A percentile compares a stretch with the other conserved stretches of the same genome.
Conservation (phyloP, 2,113 vertebrate genomes). For the Siniperca chuatsi region DNA sequence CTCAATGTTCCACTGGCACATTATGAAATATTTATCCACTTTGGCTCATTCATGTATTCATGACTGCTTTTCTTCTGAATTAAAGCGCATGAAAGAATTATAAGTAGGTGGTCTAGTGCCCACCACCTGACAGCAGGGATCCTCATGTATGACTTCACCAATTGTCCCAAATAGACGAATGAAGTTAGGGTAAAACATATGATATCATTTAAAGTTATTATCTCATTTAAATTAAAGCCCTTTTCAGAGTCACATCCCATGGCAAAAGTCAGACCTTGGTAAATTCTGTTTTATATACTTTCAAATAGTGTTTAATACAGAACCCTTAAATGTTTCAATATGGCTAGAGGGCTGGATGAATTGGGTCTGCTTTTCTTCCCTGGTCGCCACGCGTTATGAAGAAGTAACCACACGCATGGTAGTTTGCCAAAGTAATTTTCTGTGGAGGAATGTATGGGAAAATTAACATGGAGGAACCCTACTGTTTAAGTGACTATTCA, state of each 20-base stretch:
- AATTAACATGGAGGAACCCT: slow-evolving; percentile 30
- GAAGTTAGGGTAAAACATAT: slow-evolving; percentile 36
- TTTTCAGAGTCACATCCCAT: slow-evolving; percentile 47
- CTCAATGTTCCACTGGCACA: slow-evolving; percentile 28
- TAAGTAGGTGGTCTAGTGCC: slow-evolving; percentile 39
- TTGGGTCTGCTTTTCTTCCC: slow-evolving; percentile 53
- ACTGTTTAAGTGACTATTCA: slow-evolving; percentile 38
- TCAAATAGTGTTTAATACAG: slow-evolving; percentile 55
- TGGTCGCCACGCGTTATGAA: slow-evolving; percentile 57
- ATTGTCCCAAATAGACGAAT: slow-evolving; percentile 39
- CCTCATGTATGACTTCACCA: slow-evolving; percentile 44
- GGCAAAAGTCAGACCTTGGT: slow-evolving; percentile 36
- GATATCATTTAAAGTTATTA: slow-evolving; percentile 59
- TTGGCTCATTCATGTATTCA: slow-evolving; percentile 72
- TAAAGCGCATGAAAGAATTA: slow-evolving; percentile 67
- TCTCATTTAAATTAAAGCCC: slow-evolving; percentile 46
- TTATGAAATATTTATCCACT: slow-evolving; percentile 73
- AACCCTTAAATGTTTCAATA: slow-evolving; percentile 67
- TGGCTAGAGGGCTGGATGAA: slow-evolving; percentile 34
- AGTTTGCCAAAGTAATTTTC: slow-evolving; percentile 58
- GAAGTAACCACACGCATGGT: slow-evolving; percentile 52
- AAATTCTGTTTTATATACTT: slow-evolving; percentile 62
- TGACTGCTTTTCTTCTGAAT: slow-evolving; percentile 70
- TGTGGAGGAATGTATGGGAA: slow-evolving; percentile 48
- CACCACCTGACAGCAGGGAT: slow-evolving; percentile 51